phyloP scores from a whole-genome alignment of 2,113 vertebrate genomes.

The Brachyistius frenatus region DNA sequence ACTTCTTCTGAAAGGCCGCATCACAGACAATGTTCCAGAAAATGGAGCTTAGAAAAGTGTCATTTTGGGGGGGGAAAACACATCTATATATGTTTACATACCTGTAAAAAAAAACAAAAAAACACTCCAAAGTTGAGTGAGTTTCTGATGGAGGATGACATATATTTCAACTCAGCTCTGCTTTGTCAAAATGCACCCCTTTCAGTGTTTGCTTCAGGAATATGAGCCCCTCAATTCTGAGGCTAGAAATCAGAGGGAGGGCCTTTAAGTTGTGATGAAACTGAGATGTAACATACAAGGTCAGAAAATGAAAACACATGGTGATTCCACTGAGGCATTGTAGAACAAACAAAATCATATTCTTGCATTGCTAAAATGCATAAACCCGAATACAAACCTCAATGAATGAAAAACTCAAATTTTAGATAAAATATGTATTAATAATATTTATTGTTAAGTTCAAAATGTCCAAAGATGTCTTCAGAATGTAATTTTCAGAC shows the following conservation, averaged over 20 bases:
- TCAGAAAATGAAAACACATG: not conserved
- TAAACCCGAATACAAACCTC: not conserved
- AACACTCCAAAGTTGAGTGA: not conserved
- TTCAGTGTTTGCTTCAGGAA: not conserved
- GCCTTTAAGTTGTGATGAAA: not conserved
- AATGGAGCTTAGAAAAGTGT: constrained; percentile 43
- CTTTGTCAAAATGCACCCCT: not conserved
- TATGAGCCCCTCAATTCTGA: not conserved
- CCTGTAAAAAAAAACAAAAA: not conserved
- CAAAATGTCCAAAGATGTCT: not conserved
- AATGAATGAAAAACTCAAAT: not conserved
- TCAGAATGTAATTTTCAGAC: too few relatives aligned
- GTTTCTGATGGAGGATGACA: constrained; percentile 6
- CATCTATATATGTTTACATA: constrained; percentile 33
- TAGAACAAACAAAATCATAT: constrained; percentile 3
- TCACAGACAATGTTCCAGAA: constrained; percentile 63
- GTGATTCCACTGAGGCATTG: not conserved
- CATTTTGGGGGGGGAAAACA: constrained; percentile 27
- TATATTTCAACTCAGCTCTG: not conserved
- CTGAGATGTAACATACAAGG: not conserved
- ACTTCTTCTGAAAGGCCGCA: constrained; percentile 45
- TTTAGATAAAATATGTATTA: not conserved
- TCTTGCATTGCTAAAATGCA: not conserved
- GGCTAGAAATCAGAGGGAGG: not conserved
- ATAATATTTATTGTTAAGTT: not conserved